phyloP scores from a whole-genome alignment of 2,113 vertebrate species.

The Ptychochromis oligacanthus region DNA sequence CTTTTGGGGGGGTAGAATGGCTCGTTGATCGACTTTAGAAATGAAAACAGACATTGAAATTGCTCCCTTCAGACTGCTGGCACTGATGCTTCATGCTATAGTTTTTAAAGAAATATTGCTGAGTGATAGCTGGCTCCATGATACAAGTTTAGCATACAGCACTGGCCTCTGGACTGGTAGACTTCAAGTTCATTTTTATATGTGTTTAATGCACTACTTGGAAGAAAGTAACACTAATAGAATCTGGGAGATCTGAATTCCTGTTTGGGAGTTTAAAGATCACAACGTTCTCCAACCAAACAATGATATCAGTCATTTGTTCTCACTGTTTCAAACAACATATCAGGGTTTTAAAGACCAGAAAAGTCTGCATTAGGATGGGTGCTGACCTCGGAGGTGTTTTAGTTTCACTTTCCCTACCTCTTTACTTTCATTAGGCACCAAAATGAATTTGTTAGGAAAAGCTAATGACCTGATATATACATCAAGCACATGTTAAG shows the following conservation, averaged over 20 bases:
- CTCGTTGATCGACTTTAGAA: conserved; percentile 59
- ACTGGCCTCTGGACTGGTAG: not conserved
- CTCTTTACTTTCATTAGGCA: not conserved
- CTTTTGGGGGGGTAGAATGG: conserved; percentile 45
- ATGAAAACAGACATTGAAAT: conserved; percentile 52
- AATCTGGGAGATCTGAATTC: not conserved
- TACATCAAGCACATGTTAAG: not conserved
- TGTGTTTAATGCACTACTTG: not conserved
- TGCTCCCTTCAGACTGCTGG: conserved; percentile 3
- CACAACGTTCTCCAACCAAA: not conserved
- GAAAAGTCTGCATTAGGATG: not conserved
- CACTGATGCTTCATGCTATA: conserved; percentile 1
- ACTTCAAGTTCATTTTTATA: not conserved
- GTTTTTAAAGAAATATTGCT: not conserved
- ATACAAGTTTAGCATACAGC: not conserved
- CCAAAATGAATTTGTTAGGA: not conserved
- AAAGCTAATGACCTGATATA: not conserved
- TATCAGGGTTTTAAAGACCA: not conserved
- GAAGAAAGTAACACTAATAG: not conserved
- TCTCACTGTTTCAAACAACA: not conserved
- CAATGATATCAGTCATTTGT: not conserved
- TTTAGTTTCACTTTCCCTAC: not conserved
- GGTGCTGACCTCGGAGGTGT: not conserved
- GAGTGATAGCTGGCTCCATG: conserved; percentile 5
- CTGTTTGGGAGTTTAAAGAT: not conserved